phyloP scores from a whole-genome alignment of 2,888 invertebrate species.

The Phyllotreta cruciferae region DNA sequence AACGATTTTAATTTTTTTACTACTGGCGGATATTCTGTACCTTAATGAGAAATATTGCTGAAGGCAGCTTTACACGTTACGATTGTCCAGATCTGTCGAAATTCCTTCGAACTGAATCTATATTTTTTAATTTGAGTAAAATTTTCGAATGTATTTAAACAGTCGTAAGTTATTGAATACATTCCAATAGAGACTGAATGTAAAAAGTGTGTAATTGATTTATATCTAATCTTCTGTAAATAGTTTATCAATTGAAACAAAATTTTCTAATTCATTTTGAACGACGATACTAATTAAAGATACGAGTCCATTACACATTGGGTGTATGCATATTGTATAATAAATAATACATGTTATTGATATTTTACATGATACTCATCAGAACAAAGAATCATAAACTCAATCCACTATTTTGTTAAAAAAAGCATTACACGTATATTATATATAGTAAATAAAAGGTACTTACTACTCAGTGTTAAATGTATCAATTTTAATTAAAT shows the following conservation, averaged over 20 bases:
- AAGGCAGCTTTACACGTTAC: constrained; percentile 21
- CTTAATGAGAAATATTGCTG: constrained; percentile 13
- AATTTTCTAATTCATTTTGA: too few species aligned
- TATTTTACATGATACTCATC: constrained; percentile 12
- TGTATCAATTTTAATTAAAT: constrained; percentile 8
- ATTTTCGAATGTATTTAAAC: constrained; percentile 29
- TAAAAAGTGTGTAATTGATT: not conserved
- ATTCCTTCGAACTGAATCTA: constrained; percentile 8
- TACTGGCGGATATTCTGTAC: constrained; percentile 20
- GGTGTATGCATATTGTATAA: too few species aligned
- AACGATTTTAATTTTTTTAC: constrained; percentile 9
- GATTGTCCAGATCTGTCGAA: constrained; percentile 3
- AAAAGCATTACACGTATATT: not conserved
- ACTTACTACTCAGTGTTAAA: constrained; percentile 13
- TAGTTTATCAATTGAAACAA: too few species aligned
- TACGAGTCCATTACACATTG: too few species aligned
- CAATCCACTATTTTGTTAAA: constrained; percentile 2
- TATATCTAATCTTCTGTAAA: too few species aligned
- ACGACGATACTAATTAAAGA: too few species aligned
- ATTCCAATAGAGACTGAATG: constrained; percentile 5
- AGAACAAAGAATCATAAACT: too few species aligned
- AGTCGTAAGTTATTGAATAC: constrained; percentile 25
- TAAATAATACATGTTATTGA: not conserved
- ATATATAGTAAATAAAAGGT: constrained; percentile 7
- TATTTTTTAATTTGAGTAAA: constrained; percentile 13